phyloP scores from a whole-genome alignment of 2,888 invertebrate species.

The Gari tellinella region DNA sequence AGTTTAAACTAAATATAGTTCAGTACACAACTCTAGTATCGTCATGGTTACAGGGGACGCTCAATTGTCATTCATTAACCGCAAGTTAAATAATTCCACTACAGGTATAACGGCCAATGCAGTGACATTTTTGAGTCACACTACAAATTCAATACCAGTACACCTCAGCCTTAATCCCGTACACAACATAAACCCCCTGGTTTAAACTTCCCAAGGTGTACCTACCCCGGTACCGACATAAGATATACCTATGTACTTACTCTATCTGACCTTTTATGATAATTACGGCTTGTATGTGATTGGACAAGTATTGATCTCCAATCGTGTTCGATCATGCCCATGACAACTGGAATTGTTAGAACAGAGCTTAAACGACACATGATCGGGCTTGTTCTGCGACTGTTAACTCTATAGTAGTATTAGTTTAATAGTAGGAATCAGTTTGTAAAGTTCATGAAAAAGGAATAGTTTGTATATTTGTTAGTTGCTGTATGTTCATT shows the following conservation, averaged over 20 bases:
- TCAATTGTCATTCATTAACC: conserved; percentile 37
- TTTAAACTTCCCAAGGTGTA: neutral
- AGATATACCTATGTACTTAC: conserved; percentile 33
- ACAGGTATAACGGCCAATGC: too few relatives aligned
- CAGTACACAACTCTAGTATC: too few relatives aligned
- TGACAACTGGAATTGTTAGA: conserved; percentile 48
- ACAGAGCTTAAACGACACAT: conserved; percentile 17
- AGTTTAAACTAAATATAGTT: neutral
- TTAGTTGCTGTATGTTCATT: conserved; percentile 34
- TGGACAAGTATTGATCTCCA: conserved; percentile 60
- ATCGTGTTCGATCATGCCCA: conserved; percentile 58
- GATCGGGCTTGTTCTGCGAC: conserved; percentile 48
- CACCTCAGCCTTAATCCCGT: neutral
- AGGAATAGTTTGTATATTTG: neutral
- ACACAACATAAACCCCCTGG: neutral
- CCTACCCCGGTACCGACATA: conserved; percentile 11
- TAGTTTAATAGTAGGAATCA: neutral
- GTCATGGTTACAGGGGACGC: conserved; percentile 54
- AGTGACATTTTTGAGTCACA: too few relatives aligned
- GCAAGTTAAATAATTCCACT: too few relatives aligned
- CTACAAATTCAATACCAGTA: neutral
- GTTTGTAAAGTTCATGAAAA: too few relatives aligned
- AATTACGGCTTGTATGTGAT: conserved; percentile 47
- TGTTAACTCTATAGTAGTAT: conserved; percentile 1
- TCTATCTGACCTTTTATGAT: conserved; percentile 47